These are phyloP conservation scores for Latrodectus hesperus DNA, from an alignment of 2,888 invertebrate genomes.

Conservation along the genomic window DNA sequence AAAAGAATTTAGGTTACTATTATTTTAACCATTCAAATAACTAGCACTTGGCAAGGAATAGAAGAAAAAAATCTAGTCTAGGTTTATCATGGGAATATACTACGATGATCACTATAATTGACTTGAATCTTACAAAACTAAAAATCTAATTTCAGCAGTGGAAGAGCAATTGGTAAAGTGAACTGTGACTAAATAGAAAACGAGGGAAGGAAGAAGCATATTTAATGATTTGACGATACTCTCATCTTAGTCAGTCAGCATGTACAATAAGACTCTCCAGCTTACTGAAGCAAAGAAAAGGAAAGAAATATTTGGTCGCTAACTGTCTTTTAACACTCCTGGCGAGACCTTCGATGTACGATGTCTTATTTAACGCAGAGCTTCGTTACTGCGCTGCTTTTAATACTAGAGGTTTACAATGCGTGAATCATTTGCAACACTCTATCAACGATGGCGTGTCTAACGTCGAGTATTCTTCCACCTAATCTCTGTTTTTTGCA, in stretches of 20 bases:
- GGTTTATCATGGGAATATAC: too few species aligned
- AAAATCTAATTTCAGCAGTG: background rate
- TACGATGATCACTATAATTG: too few species aligned
- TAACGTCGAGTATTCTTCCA: slow-evolving; percentile 36
- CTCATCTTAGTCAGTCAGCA: too few species aligned
- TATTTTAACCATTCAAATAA: too few species aligned
- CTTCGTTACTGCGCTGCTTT: slow-evolving; percentile 17
- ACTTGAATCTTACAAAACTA: too few species aligned
- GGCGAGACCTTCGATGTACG: background rate
- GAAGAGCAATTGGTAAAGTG: background rate
- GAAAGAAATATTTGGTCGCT: slow-evolving; percentile 24
- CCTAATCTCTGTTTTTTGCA: slow-evolving; percentile 46
- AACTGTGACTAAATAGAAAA: background rate
- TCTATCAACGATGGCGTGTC: slow-evolving; percentile 49
- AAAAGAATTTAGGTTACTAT: too few species aligned
- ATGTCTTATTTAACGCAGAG: slow-evolving; percentile 40
- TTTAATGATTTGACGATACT: background rate
- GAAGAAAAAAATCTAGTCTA: too few species aligned
- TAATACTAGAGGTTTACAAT: slow-evolving; percentile 14
- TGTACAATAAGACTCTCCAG: slow-evolving; percentile 12
- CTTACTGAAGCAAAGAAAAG: slow-evolving; percentile 22
- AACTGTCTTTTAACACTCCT: slow-evolving; percentile 28
- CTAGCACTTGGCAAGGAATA: too few species aligned
- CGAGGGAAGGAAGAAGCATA: background rate
- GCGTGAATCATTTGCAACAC: slow-evolving; percentile 57